A percentile compares a stretch with the other conserved stretches of the same genome.
Evolutionary conservation across 2,113 vertebrate genomes (phyloP).

Genomic region (Phoenicopterus ruber): DNA sequence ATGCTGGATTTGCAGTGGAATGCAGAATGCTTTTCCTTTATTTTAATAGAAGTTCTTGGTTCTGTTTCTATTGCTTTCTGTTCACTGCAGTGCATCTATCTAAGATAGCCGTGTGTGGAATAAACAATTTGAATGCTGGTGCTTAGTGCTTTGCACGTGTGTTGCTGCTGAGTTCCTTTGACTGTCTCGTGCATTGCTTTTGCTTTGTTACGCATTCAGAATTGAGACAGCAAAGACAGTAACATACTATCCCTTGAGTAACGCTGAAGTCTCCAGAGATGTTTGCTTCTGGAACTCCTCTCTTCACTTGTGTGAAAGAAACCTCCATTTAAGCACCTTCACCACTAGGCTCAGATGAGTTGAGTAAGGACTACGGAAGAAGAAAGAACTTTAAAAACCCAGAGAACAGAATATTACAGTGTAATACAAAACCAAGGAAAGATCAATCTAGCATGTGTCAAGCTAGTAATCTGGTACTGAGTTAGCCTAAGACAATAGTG

Average conservation of each 20-base stretch:
- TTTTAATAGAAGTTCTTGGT: neutral
- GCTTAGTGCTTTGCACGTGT: neutral
- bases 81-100: neutral
- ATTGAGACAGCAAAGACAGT: neutral
- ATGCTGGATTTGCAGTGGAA: no score
- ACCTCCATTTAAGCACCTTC: no score
- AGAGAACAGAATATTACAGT: neutral
- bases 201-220: neutral
- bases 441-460: neutral
- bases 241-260: neutral
- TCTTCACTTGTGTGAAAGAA: neutral
- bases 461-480: neutral
- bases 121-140: neutral
- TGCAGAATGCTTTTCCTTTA: neutral
- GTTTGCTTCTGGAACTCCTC: neutral
- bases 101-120: neutral
- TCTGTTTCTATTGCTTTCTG: neutral
- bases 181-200: neutral
- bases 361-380: neutral
- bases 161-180: neutral
- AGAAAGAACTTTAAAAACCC: neutral
- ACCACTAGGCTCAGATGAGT: neutral
- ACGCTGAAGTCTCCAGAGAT: neutral
- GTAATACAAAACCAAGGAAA: neutral
- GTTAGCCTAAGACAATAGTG: neutral